These are phyloP conservation scores for Neomorphus geoffroyi DNA, from an alignment of 2,797 vertebrate species.

Conservation along the genomic window DNA sequence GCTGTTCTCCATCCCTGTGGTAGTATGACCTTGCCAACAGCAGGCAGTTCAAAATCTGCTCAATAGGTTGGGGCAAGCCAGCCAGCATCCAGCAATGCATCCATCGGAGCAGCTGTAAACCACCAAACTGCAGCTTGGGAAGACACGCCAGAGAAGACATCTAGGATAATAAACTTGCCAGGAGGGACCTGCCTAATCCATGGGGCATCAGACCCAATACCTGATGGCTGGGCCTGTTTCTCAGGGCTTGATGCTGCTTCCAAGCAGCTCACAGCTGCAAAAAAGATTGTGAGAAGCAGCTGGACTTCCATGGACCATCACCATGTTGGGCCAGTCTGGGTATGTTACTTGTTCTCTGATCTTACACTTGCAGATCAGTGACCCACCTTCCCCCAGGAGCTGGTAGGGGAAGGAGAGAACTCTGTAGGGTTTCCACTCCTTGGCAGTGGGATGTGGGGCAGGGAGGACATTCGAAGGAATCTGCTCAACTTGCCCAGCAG, in stretches of 20 bases:
- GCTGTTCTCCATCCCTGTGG: neutral
- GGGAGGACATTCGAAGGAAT: neutral
- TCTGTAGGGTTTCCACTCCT: neutral
- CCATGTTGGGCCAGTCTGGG: neutral
- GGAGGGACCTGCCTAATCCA: neutral
- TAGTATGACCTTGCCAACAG: neutral
- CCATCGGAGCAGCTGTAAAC: neutral
- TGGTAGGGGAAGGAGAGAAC: neutral
- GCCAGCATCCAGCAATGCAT: neutral
- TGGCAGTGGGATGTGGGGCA: neutral
- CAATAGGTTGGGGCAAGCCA: neutral
- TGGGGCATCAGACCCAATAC: neutral
- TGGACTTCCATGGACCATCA: neutral
- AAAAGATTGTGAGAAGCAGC: neutral
- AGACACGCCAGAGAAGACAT: neutral
- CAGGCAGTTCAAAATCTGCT: neutral
- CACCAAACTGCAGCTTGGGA: neutral
- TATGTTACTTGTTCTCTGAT: neutral
- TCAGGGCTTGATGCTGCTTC: neutral
- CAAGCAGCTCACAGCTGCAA: rapidly evolving
- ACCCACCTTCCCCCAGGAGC: neutral
- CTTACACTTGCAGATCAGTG: neutral
- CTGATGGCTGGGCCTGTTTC: neutral
- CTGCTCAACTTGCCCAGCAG: neutral
- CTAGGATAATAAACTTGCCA: neutral